Evolutionary conservation across 2,113 vertebrate genomes (phyloP), one percentile per base, ranked within the genome.

Genomic region (Coptodon bakossiorum): DNA sequence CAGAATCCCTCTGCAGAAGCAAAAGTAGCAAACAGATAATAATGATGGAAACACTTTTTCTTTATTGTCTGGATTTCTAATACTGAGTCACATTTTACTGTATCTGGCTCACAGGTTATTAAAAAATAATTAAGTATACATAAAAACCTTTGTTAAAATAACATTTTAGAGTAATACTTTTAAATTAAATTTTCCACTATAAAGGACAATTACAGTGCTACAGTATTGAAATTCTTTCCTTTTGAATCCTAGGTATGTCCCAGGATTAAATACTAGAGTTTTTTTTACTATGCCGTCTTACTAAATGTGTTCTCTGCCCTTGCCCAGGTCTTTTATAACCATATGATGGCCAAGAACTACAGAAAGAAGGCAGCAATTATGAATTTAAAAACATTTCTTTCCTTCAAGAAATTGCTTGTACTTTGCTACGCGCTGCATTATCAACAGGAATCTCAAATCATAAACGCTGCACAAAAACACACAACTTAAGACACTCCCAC

Each of bases 401-500:
- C 48, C 71, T 71, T 40, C 12, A 71, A 71, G 50, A 83, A 66
- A 24, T 52, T 52, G 19, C 63, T 6, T 84, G 27, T 48, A 48
- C 56, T 27, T 73, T 63, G 61, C 52, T 7, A 34, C 9, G 27
- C 56, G 6, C 61, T 2, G 66, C 27, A 66, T 48, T 11, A 66
- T 24, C 83, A 66, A 29, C 82, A 57, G 52, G 63, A 86, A 24
- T 29, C 57, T 34, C 43, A 85, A 10, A 59, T 56, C 78, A 59
- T 29, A 57, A 84, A 83, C 24, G 79, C 56, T 12, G 50, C 17
- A 87, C 43, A 66, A 50, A 76, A 48, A 85, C 86, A 87, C 89
- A 89, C 86, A 52, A 78, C 52, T 87, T 40, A 92, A 93, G 93
- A 94, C 88, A 91, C 92, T 92, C 91, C 89, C 84, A 66, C 90